Evolutionary conservation across 2,888 invertebrate genomes (phyloP), one percentile per base, ranked within the genome.

Genomic region (Aphrophora alni): DNA sequence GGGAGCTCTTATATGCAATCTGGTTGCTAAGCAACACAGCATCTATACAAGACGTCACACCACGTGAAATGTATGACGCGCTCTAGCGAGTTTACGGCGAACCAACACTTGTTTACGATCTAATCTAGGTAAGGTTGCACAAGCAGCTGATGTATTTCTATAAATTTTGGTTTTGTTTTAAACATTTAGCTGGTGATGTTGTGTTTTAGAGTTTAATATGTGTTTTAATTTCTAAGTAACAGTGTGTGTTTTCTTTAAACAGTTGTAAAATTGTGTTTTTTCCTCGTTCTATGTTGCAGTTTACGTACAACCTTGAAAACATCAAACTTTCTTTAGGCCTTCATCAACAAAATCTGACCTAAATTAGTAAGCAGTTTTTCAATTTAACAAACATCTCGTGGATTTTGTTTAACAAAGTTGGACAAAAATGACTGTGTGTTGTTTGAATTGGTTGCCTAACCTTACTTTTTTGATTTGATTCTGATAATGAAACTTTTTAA

Each of bases 61-160:
- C 78, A 79, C 78, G 78, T 79, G 78, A 79, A 79, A 38, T 28
- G 68, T 59, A 38, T 79, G 78, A 74, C 78, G 78, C 78, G 69
- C 74, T 79, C 78, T 79, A 74, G 68, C 28, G 78, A 69, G 68
- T 74, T 79, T 74, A 73, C 38, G 74, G 73, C 68, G 8, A 79
- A 79, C 78, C 74, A 79, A 78, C 78, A 68, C 74, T 78, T 79
- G 78, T 79, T 79, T 79, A 79, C 78, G 74, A 79, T 73, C 69
- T 74, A 77, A 26, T 69, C 59, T 59, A 10, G 59, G 72, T 51
- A 51, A 72, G 73, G 74, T 74, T 74, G 78, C 73, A 68, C 27
- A 79, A 74, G 59, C 68, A 68, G 59, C 73, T 79, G 27, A 28
- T 27, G 0, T 33, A 72, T 74, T 1, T 24, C 38, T 72, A 59